Base-by-base conservation (phyloP, 1,140 invertebrate species). In the Charaxes varanes region DNA sequence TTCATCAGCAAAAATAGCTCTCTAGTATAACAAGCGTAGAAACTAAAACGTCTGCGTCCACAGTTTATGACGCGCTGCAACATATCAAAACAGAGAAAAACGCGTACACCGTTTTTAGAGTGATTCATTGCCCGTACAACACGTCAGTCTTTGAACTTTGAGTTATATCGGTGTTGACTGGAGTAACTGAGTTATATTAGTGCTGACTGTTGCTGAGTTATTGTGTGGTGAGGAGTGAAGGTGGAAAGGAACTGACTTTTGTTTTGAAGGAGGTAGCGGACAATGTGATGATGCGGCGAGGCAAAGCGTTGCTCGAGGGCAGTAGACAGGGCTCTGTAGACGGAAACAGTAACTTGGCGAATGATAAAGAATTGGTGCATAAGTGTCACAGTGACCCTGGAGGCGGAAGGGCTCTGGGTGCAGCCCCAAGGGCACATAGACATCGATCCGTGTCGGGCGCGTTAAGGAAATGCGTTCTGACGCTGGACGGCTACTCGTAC, bases 401-500 rank as follows among this genome's bases (percentile, higher is more conserved):
- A 7, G 76, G 85, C 15, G 81, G 81, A 4, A 53, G 74, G 36
- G 76, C 71, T 7, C 36, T 76, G 30, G 73, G 73, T 10, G 59
- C 69, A 23, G 46, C 52, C n/a, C 69, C 77, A 6, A 63, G 72
- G 35, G 51, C 65, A 4, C 51, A 62, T 12, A 69, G 79, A 28
- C 78, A 84, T 58, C 62, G 80, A 41, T 76, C 81, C 8, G 63
- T 77, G 3, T 83, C 82, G 19, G 74, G 84, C 36, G 87, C 87
- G 32, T 84, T 88, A 6, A 87, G 89, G 56, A 92, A 91, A 81
- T 93, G 92, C 74, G 90, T 93, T 15, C 87, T 93, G 30, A 93
- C 90, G 13, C 85, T 93, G 32, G 91, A 93, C 64, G 92, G 91
- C 58, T 93, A 93, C 81, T 92, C 89, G 42, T 93, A 93, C 72